These are phyloP conservation scores for Ips nitidus DNA, from an alignment of 1,140 invertebrate species.

Conservation along the genomic window DNA sequence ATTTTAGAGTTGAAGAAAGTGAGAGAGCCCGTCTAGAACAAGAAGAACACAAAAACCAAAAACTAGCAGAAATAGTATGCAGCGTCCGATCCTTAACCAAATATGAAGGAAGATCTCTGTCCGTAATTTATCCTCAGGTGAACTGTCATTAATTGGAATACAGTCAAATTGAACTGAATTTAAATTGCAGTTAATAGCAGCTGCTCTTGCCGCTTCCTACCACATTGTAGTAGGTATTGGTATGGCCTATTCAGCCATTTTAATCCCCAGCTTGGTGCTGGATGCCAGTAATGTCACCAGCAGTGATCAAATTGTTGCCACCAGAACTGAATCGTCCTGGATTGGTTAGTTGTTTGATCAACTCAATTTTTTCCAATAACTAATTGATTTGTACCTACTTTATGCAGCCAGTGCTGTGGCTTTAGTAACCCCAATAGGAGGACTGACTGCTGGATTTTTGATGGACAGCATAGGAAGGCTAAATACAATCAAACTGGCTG, in stretches of 20 bases:
- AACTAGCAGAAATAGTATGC: constrained; percentile 50
- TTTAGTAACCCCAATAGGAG: constrained; percentile 59
- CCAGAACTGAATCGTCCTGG: constrained; percentile 55
- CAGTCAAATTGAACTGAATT: not conserved
- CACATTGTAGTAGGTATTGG: constrained; percentile 61
- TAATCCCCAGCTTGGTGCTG: constrained; percentile 59
- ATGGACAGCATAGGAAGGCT: constrained; percentile 67
- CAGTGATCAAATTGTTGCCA: constrained; percentile 49
- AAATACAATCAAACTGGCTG: constrained; percentile 61
- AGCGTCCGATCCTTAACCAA: constrained; percentile 50
- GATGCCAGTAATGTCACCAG: constrained; percentile 9
- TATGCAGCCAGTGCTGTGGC: constrained; percentile 59
- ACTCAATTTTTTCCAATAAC: constrained; percentile 5
- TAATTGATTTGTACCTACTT: not conserved
- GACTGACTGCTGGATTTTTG: constrained; percentile 57
- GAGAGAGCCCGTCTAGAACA: constrained; percentile 42
- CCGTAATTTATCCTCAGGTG: constrained; percentile 50
- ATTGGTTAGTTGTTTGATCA: constrained; percentile 50
- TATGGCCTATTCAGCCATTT: constrained; percentile 64
- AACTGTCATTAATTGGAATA: constrained; percentile 5
- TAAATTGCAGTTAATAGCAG: constrained; percentile 54
- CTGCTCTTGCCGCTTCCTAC: constrained; percentile 58
- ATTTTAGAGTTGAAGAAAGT: constrained; percentile 35
- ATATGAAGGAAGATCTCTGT: constrained; percentile 48
- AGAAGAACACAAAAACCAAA: constrained; percentile 47